A percentile compares a stretch with the other conserved stretches of the same genome.
These are phyloP conservation scores for Plumapathes pennacea DNA, from an alignment of 92 coral and sea anemone genomes.

Conservation along the genomic window DNA sequence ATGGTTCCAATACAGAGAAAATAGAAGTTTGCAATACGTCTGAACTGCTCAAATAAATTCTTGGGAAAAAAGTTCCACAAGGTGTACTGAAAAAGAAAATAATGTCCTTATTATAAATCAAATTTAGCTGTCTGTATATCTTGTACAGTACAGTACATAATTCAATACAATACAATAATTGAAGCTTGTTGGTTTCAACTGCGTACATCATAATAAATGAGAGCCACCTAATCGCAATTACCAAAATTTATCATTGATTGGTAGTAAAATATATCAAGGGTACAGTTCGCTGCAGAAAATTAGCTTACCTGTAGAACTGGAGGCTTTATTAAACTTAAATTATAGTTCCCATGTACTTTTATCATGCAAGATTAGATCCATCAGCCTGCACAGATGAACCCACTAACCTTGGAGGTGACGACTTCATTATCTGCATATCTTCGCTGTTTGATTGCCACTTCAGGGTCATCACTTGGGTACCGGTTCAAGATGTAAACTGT, in stretches of 20 bases:
- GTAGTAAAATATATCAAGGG: no score
- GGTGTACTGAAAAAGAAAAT: conserved; percentile 73
- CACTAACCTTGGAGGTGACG: conserved; percentile 80
- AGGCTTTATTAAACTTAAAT: neutral
- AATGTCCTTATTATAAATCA: neutral
- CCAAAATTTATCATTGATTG: no score
- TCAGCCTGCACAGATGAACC: no score
- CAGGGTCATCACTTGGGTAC: conserved; percentile 77
- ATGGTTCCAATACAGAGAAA: conserved; percentile 90
- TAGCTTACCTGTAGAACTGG: neutral
- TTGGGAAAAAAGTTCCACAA: conserved; percentile 89
- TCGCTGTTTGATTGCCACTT: conserved; percentile 72
- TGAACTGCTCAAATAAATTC: conserved; percentile 95
- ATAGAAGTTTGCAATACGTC: conserved; percentile 93
- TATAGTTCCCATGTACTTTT: neutral
- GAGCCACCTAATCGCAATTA: no score
- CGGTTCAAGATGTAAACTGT: conserved; percentile 75
- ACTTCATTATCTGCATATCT: conserved; percentile 82
- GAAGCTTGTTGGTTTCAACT: neutral
- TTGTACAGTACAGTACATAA: neutral
- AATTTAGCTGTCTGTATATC: neutral
- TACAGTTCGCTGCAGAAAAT: no score
- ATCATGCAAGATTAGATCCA: neutral
- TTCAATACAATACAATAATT: neutral
- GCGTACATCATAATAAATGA: no score